phyloP scores from a whole-genome alignment of 2,797 vertebrate species.

The Clarias laeviceps region DNA sequence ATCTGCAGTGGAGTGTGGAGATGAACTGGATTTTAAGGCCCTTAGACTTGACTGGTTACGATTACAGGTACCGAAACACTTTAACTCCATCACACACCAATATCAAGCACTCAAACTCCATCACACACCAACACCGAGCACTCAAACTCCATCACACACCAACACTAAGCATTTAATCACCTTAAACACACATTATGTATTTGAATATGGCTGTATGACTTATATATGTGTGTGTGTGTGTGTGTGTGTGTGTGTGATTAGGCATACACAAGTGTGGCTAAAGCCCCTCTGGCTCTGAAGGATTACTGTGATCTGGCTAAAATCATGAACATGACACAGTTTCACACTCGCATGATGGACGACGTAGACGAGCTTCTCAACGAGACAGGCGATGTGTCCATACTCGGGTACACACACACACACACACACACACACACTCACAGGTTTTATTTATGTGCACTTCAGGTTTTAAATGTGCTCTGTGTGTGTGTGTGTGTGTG shows the following conservation, averaged over 20 bases:
- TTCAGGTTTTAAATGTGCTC: constrained; percentile 33
- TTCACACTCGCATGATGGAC: constrained; percentile 76
- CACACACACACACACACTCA: neutral
- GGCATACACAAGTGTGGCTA: no score
- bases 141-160: neutral
- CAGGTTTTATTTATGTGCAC: no score
- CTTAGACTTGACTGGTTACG: constrained; percentile 91
- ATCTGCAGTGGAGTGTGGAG: constrained; percentile 78
- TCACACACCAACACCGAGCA: neutral
- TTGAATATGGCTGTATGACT: no score
- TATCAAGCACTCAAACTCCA: neutral
- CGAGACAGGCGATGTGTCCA: no score
- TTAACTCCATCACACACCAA: no score
- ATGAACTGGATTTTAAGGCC: constrained; percentile 83
- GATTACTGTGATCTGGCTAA: constrained; percentile 83
- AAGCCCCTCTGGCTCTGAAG: constrained; percentile 69
- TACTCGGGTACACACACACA: no score
- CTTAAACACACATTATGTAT: no score
- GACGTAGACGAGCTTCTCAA: no score
- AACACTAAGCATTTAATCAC: neutral
- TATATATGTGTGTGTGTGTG: no score
- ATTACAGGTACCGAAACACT: constrained; percentile 78
- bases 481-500: constrained; percentile 13
- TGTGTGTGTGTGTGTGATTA: no score
- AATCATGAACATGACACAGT: constrained; percentile 88